These are phyloP conservation scores for Rhizoglyphus robini DNA, from an alignment of 1,140 invertebrate species.

Conservation along the genomic window DNA sequence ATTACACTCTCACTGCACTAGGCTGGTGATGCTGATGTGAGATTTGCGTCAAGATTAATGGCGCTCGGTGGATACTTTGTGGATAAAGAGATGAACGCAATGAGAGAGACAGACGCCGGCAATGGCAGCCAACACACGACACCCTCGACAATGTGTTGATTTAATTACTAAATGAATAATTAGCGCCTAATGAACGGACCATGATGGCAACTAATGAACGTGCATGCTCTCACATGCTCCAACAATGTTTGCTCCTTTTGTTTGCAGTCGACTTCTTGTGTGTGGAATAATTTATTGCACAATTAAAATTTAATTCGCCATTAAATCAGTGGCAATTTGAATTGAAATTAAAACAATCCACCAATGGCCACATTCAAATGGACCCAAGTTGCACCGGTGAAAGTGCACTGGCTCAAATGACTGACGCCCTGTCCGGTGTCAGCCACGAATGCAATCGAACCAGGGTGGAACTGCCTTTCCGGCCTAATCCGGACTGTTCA, in stretches of 20 bases:
- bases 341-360: slow-evolving; percentile 9
- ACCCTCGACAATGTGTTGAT: slow-evolving; percentile 17
- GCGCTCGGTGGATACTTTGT: not conserved
- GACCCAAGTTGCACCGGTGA: too few species aligned
- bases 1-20: not conserved
- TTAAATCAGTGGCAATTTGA: slow-evolving; percentile 1
- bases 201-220: not conserved
- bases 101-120: not conserved
- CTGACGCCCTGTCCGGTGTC: too few species aligned
- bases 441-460: too few species aligned
- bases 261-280: not conserved
- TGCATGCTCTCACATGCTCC: not conserved
- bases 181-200: slow-evolving; percentile 4
- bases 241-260: not conserved
- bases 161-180: slow-evolving; percentile 17
- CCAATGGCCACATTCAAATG: too few species aligned
- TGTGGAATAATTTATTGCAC: slow-evolving; percentile 8
- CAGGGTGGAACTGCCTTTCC: too few species aligned
- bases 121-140: not conserved
- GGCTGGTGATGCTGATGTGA: not conserved
- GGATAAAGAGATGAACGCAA: not conserved
- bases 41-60: slow-evolving; percentile 16
- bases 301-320: slow-evolving; percentile 10
- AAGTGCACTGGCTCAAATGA: too few species aligned
- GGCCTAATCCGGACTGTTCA: too few species aligned